Evolutionary conservation across 2,797 vertebrate species (phyloP).

Genomic region (Acrocephalus scirpaceus): DNA sequence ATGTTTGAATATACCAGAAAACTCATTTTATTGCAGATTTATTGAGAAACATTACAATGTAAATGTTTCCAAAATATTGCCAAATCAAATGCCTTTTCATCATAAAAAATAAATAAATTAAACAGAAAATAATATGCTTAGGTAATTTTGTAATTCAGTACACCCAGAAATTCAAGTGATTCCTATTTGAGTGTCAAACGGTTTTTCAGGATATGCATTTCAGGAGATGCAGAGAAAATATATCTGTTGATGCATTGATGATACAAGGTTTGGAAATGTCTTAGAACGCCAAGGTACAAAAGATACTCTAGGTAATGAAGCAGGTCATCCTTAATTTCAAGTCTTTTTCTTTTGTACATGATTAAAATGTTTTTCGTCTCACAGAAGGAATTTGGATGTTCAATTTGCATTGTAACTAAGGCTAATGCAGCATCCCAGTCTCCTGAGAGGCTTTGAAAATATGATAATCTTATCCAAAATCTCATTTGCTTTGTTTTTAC

Average conservation of each 20-base stretch:
- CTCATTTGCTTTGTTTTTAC: conserved; percentile 36
- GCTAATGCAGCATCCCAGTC: not conserved
- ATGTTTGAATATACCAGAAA: conserved; percentile 35
- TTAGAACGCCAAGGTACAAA: not conserved
- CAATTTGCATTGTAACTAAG: conserved; percentile 5
- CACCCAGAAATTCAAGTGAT: not conserved
- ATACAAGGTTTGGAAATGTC: not conserved
- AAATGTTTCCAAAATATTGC: conserved; percentile 35
- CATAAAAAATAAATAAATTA: conserved; percentile 44
- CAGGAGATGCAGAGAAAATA: not conserved
- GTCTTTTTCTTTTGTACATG: not conserved
- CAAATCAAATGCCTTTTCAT: not conserved
- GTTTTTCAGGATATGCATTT: not conserved
- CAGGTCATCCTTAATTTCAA: not conserved
- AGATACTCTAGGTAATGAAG: not conserved
- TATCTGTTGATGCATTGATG: not conserved
- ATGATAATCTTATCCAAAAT: conserved; percentile 8
- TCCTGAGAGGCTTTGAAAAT: conserved; percentile 10
- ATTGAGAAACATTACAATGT: conserved; percentile 42
- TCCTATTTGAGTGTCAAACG: not conserved
- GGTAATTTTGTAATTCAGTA: conserved; percentile 9
- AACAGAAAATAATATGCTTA: conserved; percentile 17
- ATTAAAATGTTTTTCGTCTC: not conserved
- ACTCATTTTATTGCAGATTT: conserved; percentile 33
- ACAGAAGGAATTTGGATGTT: not conserved